phyloP scores from a whole-genome alignment of 2,797 vertebrate species.

The Urocyon cinereoargenteus region DNA sequence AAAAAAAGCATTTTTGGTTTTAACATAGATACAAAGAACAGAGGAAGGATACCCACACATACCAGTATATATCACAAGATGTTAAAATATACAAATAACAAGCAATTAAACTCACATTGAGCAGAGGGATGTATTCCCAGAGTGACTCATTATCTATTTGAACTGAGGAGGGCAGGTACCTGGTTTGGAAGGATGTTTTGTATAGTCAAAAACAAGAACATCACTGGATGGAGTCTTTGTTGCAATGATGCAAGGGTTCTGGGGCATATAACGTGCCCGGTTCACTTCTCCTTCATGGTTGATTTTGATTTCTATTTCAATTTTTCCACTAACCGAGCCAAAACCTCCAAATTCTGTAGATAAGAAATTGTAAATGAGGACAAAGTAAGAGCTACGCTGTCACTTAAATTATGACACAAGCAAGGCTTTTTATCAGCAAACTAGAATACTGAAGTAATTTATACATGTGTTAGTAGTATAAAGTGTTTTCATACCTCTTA shows the following conservation, averaged over 20 bases:
- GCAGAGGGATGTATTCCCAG: not conserved
- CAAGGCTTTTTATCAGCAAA: not conserved
- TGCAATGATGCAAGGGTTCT: constrained; percentile 98
- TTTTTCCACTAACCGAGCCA: constrained; percentile 98
- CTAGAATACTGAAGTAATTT: not conserved
- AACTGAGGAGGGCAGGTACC: constrained; percentile 86
- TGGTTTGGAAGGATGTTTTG: constrained; percentile 98
- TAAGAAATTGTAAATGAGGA: constrained; percentile 38
- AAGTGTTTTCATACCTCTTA: not conserved
- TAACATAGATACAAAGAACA: not conserved
- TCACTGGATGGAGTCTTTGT: constrained; percentile 99
- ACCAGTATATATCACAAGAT: constrained; percentile 11
- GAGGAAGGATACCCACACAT: not conserved
- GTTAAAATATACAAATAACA: constrained; percentile 53
- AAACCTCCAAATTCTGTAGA: constrained; percentile 98
- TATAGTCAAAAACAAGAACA: constrained; percentile 98
- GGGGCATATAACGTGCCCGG: constrained; percentile 98
- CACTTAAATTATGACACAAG: not conserved
- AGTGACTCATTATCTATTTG: constrained; percentile 39
- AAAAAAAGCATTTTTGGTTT: not conserved
- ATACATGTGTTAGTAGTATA: not conserved
- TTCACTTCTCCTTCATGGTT: constrained; percentile 99
- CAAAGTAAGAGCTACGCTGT: constrained; percentile 10
- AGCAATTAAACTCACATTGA: constrained; percentile 47
- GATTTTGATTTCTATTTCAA: constrained; percentile 99